Conservation (phyloP, 2,888 invertebrate genomes). For the Pherbina coryleti region DNA sequence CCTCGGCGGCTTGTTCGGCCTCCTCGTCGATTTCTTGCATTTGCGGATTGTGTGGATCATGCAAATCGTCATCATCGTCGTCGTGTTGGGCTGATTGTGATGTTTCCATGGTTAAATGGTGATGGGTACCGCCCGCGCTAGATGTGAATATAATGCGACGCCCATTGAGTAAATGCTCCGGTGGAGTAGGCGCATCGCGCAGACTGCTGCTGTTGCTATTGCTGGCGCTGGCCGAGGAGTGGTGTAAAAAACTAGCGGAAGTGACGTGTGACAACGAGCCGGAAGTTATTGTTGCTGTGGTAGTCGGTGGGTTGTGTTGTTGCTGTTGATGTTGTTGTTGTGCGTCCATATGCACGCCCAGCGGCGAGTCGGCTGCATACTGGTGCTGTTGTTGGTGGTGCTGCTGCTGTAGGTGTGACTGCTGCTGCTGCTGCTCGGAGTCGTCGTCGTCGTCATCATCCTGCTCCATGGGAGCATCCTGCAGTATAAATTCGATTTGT, state of each 20-base stretch:
- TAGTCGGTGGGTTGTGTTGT: slow-evolving; percentile 62
- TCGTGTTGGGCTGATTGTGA: slow-evolving; percentile 34
- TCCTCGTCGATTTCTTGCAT: slow-evolving; percentile 66
- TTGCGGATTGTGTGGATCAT: slow-evolving; percentile 64
- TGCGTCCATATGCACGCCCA: slow-evolving; percentile 40
- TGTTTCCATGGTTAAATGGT: slow-evolving; percentile 36
- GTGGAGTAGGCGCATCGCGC: slow-evolving; percentile 47
- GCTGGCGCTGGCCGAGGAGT: slow-evolving; percentile 18
- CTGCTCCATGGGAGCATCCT: slow-evolving; percentile 68
- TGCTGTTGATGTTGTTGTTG: slow-evolving; percentile 47
- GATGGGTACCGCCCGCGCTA: slow-evolving; percentile 27
- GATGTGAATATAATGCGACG: slow-evolving; percentile 64
- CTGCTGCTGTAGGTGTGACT: slow-evolving; percentile 45
- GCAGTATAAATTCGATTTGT: slow-evolving; percentile 70
- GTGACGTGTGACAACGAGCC: slow-evolving; percentile 36
- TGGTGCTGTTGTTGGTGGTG: slow-evolving; percentile 45
- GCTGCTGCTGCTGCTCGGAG: slow-evolving; percentile 35
- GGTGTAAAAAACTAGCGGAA: slow-evolving; percentile 32
- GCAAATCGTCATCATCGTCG: slow-evolving; percentile 61
- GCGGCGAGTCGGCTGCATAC: slow-evolving; percentile 38
- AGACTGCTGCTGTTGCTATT: slow-evolving; percentile 27
- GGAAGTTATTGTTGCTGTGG: slow-evolving; percentile 59
- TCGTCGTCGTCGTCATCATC: slow-evolving; percentile 57
- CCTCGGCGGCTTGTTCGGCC: slow-evolving; percentile 61
- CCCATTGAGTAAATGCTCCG: slow-evolving; percentile 56